These are phyloP conservation scores for Neotoma lepida DNA, from an alignment of 2,113 vertebrate genomes.

Conservation along the genomic window DNA sequence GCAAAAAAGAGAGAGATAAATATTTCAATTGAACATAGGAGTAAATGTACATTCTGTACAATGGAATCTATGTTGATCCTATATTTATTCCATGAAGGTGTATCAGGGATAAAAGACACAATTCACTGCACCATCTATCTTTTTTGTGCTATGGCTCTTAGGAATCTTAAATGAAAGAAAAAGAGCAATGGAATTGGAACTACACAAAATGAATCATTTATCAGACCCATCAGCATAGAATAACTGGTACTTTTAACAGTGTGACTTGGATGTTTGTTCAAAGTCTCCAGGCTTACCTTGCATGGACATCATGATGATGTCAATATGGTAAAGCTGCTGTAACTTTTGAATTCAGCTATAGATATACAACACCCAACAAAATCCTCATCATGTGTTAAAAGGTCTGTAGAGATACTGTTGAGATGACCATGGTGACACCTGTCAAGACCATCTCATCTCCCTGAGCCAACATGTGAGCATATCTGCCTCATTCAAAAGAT, in stretches of 20 bases:
- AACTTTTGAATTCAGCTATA: background rate
- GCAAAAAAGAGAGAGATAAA: conserved; percentile 46
- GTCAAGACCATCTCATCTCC: background rate
- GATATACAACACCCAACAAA: background rate
- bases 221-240: background rate
- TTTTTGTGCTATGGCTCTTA: background rate
- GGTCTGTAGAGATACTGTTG: background rate
- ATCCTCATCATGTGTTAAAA: background rate
- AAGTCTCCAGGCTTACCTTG: background rate
- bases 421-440: background rate
- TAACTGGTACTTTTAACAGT: background rate
- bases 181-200: conserved; percentile 41
- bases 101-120: background rate
- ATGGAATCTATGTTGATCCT: conserved; percentile 25
- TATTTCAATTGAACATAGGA: background rate
- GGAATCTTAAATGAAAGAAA: background rate
- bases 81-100: background rate
- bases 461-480: background rate
- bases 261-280: background rate
- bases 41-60: conserved; percentile 24
- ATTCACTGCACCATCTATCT: background rate
- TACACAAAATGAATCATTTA: background rate
- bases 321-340: background rate
- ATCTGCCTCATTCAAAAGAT: background rate
- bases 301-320: background rate